phyloP scores from a whole-genome alignment of 2,113 vertebrate species.

The Percina caprodes region DNA sequence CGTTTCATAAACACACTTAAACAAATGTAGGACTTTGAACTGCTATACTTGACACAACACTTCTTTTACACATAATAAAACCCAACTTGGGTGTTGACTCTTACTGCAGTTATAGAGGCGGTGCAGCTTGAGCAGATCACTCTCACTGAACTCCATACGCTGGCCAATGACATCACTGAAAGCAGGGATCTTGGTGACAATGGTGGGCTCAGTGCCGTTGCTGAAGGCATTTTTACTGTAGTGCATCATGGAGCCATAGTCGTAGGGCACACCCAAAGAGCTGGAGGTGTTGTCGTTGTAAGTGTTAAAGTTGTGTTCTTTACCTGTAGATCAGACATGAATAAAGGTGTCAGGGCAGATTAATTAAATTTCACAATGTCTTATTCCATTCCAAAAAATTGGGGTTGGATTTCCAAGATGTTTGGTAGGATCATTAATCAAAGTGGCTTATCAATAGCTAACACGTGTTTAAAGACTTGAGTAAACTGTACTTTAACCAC shows the following conservation, averaged over 20 bases:
- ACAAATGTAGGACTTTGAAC: conserved; percentile 58
- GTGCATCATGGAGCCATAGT: conserved; percentile 95
- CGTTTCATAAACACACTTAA: conserved; percentile 17
- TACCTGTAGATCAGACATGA: conserved; percentile 58
- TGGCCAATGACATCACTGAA: conserved; percentile 94
- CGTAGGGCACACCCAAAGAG: conserved; percentile 90
- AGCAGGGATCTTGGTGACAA: conserved; percentile 89
- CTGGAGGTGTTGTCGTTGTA: conserved; percentile 85
- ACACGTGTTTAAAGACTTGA: neutral
- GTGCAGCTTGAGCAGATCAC: conserved; percentile 90
- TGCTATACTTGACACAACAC: neutral
- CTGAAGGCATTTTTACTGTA: conserved; percentile 90
- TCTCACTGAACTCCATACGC: conserved; percentile 94
- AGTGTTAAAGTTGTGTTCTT: conserved; percentile 87
- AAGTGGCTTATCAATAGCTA: conserved; percentile 2
- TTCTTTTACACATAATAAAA: neutral
- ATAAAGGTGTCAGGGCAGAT: neutral
- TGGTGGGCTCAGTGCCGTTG: conserved; percentile 88
- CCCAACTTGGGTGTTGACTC: conserved; percentile 40
- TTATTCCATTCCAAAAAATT: neutral
- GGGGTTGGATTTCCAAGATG: neutral
- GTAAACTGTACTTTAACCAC: neutral
- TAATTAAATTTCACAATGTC: neutral
- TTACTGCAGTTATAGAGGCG: conserved; percentile 93
- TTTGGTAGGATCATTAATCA: neutral